Percentiles rank a stretch among this genome's conserved stretches.
These are phyloP conservation scores for Varecia variegata DNA, from an alignment of 2,797 vertebrate species.

Conservation along the genomic window DNA sequence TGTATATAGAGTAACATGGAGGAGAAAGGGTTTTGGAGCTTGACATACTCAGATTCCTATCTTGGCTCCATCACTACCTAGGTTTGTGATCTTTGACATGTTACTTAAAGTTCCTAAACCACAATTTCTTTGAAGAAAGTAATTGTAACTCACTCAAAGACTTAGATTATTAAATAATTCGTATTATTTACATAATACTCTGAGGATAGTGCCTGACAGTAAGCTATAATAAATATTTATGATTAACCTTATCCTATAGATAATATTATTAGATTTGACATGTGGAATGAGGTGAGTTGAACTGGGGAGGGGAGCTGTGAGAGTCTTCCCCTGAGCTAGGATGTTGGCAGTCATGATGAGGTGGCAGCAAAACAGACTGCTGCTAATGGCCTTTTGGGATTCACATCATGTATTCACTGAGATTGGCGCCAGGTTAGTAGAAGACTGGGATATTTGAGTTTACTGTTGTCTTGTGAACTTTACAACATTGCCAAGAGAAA, in stretches of 20 bases:
- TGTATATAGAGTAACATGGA: neutral
- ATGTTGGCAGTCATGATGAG: neutral
- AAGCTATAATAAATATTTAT: neutral
- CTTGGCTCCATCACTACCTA: neutral
- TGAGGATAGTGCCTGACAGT: neutral
- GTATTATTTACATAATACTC: too few relatives aligned
- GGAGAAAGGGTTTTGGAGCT: neutral
- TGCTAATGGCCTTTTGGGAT: neutral
- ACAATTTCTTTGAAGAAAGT: constrained; percentile 3
- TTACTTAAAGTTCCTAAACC: neutral
- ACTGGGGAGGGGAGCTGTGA: neutral
- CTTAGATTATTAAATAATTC: neutral
- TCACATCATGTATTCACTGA: neutral
- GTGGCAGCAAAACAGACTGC: neutral
- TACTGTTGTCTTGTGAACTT: neutral
- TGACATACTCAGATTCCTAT: neutral
- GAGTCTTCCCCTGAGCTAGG: neutral
- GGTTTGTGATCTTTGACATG: neutral
- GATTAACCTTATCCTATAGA: neutral
- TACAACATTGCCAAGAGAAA: neutral
- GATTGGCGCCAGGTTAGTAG: neutral
- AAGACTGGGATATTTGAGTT: neutral
- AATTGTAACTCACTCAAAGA: neutral
- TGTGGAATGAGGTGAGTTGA: neutral
- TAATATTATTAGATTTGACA: constrained; percentile 1